Conservation (phyloP, 2,113 vertebrate genomes). For the Genyomyrus donnyi region DNA sequence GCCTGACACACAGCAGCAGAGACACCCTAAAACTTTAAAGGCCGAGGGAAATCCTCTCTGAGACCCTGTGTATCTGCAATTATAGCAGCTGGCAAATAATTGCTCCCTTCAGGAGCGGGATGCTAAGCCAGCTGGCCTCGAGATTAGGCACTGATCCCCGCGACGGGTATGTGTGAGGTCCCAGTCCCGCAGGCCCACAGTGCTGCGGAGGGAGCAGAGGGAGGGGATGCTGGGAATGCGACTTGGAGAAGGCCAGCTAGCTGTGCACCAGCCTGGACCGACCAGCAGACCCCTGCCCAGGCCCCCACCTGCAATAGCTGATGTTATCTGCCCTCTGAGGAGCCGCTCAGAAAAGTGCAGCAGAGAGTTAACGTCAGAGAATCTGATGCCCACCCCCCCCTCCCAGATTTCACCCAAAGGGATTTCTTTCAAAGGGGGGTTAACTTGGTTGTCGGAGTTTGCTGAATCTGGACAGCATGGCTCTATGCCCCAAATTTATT, state of each 20-base stretch:
- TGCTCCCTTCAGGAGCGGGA: slow-evolving; percentile 30
- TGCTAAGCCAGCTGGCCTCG: slow-evolving; percentile 33
- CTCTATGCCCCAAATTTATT: background rate
- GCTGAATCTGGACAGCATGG: background rate
- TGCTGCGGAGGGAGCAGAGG: background rate
- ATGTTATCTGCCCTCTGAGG: background rate
- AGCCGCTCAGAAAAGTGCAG: background rate
- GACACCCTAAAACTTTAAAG: slow-evolving; percentile 48
- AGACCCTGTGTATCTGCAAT: slow-evolving; percentile 43
- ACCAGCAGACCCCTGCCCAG: background rate
- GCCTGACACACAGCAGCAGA: slow-evolving; percentile 51
- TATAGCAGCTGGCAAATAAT: slow-evolving; percentile 45
- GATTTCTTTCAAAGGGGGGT: background rate
- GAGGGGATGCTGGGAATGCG: background rate
- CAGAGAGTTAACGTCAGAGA: background rate
- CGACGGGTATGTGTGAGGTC: background rate
- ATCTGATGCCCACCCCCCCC: too few relatives aligned
- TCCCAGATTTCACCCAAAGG: background rate
- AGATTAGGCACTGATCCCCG: slow-evolving; percentile 32
- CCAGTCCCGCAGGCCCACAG: background rate
- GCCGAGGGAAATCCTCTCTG: slow-evolving; percentile 47
- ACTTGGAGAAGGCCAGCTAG: background rate
- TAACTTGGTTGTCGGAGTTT: background rate
- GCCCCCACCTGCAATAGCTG: background rate
- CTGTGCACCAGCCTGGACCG: background rate